Evolutionary conservation across 2,797 vertebrate species (phyloP).

Genomic region (Xenopus petersii): DNA sequence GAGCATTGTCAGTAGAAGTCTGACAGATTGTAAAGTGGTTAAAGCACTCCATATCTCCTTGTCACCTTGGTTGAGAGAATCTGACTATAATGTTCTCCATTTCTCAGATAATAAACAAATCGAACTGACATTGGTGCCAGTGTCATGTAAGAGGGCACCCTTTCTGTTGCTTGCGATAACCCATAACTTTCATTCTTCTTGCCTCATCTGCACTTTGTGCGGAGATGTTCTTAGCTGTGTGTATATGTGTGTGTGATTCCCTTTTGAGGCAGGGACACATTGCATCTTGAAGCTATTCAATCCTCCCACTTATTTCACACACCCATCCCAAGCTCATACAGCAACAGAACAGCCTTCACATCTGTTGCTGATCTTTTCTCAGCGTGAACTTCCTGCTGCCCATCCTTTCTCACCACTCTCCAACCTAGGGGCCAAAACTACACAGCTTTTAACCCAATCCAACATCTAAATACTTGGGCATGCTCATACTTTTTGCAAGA

Average conservation of each 20-base stretch:
- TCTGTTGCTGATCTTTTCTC: slow-evolving; percentile 42
- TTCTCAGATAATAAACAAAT: background rate
- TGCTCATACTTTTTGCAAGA: no score
- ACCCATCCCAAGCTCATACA: slow-evolving; percentile 16
- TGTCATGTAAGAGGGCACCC: no score
- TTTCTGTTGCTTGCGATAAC: no score
- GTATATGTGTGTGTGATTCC: no score
- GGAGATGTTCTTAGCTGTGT: background rate
- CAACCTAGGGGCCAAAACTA: background rate
- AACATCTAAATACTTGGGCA: no score
- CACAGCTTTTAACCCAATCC: background rate
- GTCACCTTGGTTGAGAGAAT: slow-evolving; percentile 1
- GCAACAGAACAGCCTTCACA: slow-evolving; percentile 24
- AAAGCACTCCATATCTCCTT: slow-evolving; percentile 1
- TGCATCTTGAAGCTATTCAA: background rate
- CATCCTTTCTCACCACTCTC: slow-evolving; percentile 29
- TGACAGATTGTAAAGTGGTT: background rate
- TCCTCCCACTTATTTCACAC: slow-evolving; percentile 41
- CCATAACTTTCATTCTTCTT: no score
- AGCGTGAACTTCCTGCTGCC: slow-evolving; percentile 40
- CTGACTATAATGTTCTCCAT: background rate
- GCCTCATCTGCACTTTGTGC: background rate
- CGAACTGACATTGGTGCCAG: background rate
- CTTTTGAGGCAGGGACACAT: no score
- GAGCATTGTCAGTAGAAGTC: slow-evolving; percentile 4